These are phyloP conservation scores for Timandra comae DNA, from an alignment of 2,888 invertebrate genomes.

Conservation along the genomic window DNA sequence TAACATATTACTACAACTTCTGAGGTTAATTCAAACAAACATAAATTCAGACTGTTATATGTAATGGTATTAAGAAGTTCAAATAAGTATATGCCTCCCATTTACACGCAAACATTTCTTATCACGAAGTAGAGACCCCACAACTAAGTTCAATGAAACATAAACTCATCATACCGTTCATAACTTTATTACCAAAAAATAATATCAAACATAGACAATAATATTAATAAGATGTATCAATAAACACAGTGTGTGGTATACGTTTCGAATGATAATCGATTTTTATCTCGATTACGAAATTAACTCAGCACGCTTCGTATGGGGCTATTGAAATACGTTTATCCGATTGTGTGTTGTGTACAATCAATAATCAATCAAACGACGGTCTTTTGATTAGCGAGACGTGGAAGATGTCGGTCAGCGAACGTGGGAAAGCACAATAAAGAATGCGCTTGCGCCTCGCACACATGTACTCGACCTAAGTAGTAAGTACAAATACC, in stretches of 20 bases:
- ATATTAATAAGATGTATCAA: constrained; percentile 15
- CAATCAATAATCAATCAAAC: constrained; percentile 66
- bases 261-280: constrained; percentile 23
- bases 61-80: too few relatives aligned
- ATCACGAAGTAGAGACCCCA: constrained; percentile 3
- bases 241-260: constrained; percentile 25
- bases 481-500: constrained; percentile 7
- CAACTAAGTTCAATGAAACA: too few relatives aligned
- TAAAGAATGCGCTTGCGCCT: constrained; percentile 26
- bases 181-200: too few relatives aligned
- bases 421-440: constrained; percentile 49
- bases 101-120: too few relatives aligned
- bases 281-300: constrained; percentile 37
- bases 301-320: constrained; percentile 37
- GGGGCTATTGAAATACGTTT: constrained; percentile 49
- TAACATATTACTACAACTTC: too few relatives aligned
- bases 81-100: too few relatives aligned
- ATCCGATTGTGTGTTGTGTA: constrained; percentile 28
- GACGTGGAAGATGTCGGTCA: constrained; percentile 39
- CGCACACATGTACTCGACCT: constrained; percentile 9
- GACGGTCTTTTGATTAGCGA: constrained; percentile 59
- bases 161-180: background rate
- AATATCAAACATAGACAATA: too few relatives aligned
- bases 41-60: too few relatives aligned
- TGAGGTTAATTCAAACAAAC: too few relatives aligned